phyloP scores from a whole-genome alignment of 2,113 vertebrate genomes.

The Tricholaema leucomelas region DNA sequence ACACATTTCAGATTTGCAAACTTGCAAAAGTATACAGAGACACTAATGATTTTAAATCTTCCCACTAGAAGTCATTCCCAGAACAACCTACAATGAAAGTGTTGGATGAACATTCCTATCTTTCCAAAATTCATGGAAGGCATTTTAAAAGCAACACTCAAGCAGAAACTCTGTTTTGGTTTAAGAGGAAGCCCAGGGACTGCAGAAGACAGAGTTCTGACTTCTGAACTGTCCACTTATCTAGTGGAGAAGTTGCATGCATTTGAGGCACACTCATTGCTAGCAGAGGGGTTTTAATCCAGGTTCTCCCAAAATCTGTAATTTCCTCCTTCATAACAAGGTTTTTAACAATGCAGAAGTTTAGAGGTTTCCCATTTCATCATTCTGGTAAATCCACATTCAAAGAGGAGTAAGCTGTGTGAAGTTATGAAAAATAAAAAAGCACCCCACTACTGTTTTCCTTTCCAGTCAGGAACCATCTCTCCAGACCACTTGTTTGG shows the following conservation, averaged over 20 bases:
- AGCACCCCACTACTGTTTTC: background rate
- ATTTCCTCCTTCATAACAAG: background rate
- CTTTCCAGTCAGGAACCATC: background rate
- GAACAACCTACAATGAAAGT: background rate
- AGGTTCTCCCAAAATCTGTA: conserved; percentile 14
- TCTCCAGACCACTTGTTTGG: conserved; percentile 9
- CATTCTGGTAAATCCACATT: conserved; percentile 13
- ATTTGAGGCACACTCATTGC: background rate
- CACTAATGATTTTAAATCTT: background rate
- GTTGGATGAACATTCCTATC: background rate
- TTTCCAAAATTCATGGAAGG: background rate
- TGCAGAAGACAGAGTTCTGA: background rate
- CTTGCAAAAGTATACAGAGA: background rate
- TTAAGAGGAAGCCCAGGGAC: background rate
- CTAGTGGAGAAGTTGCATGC: background rate
- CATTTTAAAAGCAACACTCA: background rate
- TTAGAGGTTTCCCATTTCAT: conserved; percentile 21
- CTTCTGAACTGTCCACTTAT: background rate
- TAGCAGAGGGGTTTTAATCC: background rate
- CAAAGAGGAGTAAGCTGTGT: conserved; percentile 18
- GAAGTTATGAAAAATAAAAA: conserved; percentile 10
- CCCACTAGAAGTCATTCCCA: background rate
- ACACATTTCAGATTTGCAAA: background rate
- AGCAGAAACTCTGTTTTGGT: background rate
- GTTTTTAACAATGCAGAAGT: background rate